Conservation (phyloP, 2,113 vertebrate genomes). For the Poeciliopsis turrubarensis region DNA sequence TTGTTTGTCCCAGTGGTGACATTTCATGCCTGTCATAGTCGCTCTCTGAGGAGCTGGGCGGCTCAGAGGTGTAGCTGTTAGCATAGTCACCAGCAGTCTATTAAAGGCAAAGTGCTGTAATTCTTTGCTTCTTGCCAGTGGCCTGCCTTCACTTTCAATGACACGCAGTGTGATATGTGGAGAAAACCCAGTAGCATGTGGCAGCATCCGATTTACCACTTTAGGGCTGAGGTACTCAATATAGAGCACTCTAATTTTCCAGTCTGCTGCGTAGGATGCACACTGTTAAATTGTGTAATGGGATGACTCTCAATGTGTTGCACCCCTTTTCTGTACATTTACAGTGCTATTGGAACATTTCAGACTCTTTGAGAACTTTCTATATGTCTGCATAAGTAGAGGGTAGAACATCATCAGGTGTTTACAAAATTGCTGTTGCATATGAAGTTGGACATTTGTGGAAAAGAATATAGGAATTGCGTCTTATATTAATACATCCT, state of each 20-base stretch:
- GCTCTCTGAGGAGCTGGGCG: conserved; percentile 37
- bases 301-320: conserved; percentile 11
- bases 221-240: conserved; percentile 51
- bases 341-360: conserved; percentile 3
- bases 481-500: background rate
- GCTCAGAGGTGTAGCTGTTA: conserved; percentile 55
- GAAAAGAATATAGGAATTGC: background rate
- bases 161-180: conserved; percentile 65
- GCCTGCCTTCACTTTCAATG: conserved; percentile 68
- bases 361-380: background rate
- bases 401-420: background rate
- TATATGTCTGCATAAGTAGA: background rate
- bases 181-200: conserved; percentile 59
- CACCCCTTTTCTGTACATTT: conserved; percentile 14
- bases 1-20: conserved; percentile 58
- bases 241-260: conserved; percentile 59
- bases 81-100: conserved; percentile 66
- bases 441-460: background rate
- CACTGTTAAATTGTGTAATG: conserved; percentile 44
- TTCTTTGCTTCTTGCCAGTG: conserved; percentile 60
- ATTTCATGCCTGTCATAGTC: conserved; percentile 58
- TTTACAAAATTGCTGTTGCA: background rate
- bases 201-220: conserved; percentile 67
- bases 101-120: conserved; percentile 70
- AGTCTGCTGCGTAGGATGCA: conserved; percentile 38